Evolutionary conservation across 2,888 invertebrate species (phyloP), one percentile per base, ranked within the genome.

Genomic region (Perithous albicinctus): DNA sequence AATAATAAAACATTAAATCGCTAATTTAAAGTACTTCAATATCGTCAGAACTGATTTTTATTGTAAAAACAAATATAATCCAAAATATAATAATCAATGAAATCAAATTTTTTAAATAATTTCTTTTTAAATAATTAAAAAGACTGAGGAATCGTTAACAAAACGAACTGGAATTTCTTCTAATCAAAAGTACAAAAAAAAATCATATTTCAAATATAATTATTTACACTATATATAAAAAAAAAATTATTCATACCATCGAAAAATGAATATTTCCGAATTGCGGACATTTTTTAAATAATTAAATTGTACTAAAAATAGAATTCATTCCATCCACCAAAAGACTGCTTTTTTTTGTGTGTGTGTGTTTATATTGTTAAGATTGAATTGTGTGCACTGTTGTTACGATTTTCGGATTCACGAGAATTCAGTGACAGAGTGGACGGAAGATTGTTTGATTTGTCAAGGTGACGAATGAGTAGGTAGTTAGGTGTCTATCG

Each of bases 311-410:
- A 4, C 41, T n/a, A n/a, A 5, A 4, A 48, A 20, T 2, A 8
- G 18, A 59, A 59, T 18, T 59, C 2, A 32, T 59, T 59, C 18
- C 32, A 59, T 59, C 15, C 56, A 35, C 7, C 15, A 15, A 2
- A 32, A 59, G 56, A 59, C 32, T 32, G 56, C 3, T 51, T 23
- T n/a, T 41, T n/a, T 51, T 20, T 12, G 48, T n/a, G 23, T 51
- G 10, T 51, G 10, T 20, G 12, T 51, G 10, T 23, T 2, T 51
- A 15, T 29, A 29, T 59, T 32, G 1, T 29, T n/a, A 0, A 15
- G 23, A 8, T 15, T 35, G 15, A 15, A 32, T 32, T 15, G n/a
- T 6, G 56, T 15, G 29, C 1, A 8, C 32, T 1, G 35, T n/a
- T 7, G 15, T 32, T 26, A 7, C 1, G 15, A 23, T 54, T n/a